Conservation (phyloP, 2,113 vertebrate genomes). For the Salvator merianae region DNA sequence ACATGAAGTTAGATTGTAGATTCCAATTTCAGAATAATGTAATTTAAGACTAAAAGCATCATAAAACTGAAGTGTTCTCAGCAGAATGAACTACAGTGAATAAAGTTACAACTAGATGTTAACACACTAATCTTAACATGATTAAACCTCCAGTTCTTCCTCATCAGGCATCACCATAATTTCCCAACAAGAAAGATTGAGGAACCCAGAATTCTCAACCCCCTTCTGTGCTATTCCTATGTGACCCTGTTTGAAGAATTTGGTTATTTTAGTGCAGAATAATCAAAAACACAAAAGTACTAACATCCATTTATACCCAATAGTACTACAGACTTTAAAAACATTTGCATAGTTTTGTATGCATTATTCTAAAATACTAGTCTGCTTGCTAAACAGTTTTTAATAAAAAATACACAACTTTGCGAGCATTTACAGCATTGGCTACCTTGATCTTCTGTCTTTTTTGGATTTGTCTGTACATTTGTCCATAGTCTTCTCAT, state of each 20-base stretch:
- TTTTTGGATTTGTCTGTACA: constrained; percentile 94
- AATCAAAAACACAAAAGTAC: constrained; percentile 79
- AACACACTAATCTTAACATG: constrained; percentile 32
- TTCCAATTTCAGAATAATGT: constrained; percentile 23
- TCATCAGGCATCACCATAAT: constrained; percentile 32
- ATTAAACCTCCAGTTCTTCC: constrained; percentile 62
- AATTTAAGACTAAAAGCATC: constrained; percentile 45
- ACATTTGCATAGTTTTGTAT: constrained; percentile 84
- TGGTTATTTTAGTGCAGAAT: constrained; percentile 82
- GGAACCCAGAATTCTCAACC: constrained; percentile 54
- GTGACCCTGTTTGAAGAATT: constrained; percentile 76
- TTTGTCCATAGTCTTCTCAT: constrained; percentile 97
- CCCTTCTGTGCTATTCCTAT: constrained; percentile 66
- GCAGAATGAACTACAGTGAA: constrained; percentile 1
- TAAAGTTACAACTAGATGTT: constrained; percentile 46
- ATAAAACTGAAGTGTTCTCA: constrained; percentile 16
- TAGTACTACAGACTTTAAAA: constrained; percentile 82
- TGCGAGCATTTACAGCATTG: constrained; percentile 67
- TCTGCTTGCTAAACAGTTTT: constrained; percentile 73
- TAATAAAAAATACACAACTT: constrained; percentile 76
- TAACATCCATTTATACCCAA: constrained; percentile 80
- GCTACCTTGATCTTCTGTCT: constrained; percentile 94
- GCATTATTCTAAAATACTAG: constrained; percentile 79
- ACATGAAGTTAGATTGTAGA: constrained; percentile 55
- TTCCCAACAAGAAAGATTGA: constrained; percentile 15